phyloP scores from a whole-genome alignment of 2,113 vertebrate species.

The Pachyramphus minor region DNA sequence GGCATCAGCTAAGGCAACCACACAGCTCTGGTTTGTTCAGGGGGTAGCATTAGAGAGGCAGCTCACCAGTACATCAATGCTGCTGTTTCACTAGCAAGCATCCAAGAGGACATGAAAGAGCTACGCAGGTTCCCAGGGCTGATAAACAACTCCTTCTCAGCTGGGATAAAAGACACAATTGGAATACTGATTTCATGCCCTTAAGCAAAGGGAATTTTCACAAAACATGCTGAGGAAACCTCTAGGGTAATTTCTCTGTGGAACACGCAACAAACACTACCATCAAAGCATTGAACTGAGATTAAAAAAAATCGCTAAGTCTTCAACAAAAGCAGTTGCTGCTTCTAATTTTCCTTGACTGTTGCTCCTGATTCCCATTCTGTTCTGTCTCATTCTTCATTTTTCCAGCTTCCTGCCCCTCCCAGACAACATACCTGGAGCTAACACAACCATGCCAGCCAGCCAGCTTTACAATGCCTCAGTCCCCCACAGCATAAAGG shows the following conservation, averaged over 20 bases:
- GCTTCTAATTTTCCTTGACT: background rate
- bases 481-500: background rate
- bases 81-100: background rate
- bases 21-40: conserved; percentile 11
- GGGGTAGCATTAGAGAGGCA: background rate
- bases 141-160: conserved; percentile 27
- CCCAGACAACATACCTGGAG: background rate
- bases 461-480: background rate
- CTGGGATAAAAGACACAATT: conserved; percentile 18
- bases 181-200: conserved; percentile 51
- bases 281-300: background rate
- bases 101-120: conserved; percentile 5
- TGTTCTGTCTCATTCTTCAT: background rate
- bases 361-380: background rate
- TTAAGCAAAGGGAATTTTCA: conserved; percentile 39
- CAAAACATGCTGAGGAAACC: background rate
- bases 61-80: background rate
- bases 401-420: background rate
- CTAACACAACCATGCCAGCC: background rate
- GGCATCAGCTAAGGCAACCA: conserved; percentile 5
- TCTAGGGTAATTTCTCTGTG: background rate
- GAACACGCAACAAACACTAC: background rate
- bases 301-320: background rate
- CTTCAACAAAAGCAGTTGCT: background rate
- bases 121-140: background rate